phyloP scores from a whole-genome alignment of 2,113 vertebrate species.

The Xiphophorus maculatus region DNA sequence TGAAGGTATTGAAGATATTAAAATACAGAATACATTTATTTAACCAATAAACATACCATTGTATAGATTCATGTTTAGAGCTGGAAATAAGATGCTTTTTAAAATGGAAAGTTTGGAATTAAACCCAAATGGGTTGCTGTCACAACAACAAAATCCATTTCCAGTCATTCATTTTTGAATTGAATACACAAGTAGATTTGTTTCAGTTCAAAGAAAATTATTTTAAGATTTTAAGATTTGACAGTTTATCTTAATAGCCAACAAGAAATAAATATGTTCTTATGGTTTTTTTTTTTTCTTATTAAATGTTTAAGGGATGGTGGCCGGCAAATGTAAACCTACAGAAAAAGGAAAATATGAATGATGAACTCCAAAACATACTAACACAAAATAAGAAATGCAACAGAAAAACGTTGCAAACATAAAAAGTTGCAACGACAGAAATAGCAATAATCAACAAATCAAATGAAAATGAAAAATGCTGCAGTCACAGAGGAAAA shows the following conservation, averaged over 20 bases:
- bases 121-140: not conserved
- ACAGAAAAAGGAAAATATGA: no score
- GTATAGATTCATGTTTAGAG: not conserved
- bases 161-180: not conserved
- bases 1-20: no score
- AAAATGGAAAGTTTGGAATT: no score
- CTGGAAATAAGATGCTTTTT: no score
- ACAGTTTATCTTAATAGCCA: not conserved
- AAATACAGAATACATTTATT: not conserved
- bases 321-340: no score
- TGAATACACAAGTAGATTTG: not conserved
- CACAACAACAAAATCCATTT: not conserved
- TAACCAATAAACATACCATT: not conserved
- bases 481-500: no score
- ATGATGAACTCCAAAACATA: no score
- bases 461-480: no score
- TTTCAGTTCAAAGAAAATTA: not conserved
- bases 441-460: no score
- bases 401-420: no score
- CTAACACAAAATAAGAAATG: no score
- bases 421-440: no score
- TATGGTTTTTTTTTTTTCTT: not conserved
- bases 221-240: not conserved
- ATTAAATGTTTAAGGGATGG: not conserved
- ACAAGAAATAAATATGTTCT: not conserved